Evolutionary conservation across 92 coral and sea anemone genomes (phyloP).

Genomic region (Palythoa heliodiscus): DNA sequence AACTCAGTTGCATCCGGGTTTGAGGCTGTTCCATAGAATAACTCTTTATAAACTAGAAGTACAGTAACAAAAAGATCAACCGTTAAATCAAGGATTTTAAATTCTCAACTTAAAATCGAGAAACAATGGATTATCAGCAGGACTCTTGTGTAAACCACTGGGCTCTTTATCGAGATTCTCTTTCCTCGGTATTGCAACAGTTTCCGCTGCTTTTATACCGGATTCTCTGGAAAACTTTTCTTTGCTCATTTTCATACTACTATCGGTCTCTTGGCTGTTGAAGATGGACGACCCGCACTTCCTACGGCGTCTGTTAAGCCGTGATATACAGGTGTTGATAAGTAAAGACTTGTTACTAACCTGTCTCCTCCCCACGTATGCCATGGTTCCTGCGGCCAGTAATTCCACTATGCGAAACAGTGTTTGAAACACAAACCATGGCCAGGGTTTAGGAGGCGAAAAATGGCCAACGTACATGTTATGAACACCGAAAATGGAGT

Average conservation of each 20-base stretch:
- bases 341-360: constrained; percentile 26
- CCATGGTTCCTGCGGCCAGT: constrained; percentile 73
- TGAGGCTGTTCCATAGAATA: too few species aligned
- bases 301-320: background rate
- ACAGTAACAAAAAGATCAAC: too few species aligned
- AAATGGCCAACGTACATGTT: constrained; percentile 52
- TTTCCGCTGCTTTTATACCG: background rate
- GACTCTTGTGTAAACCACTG: background rate
- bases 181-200: background rate
- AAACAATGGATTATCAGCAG: background rate
- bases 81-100: background rate
- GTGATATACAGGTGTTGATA: background rate
- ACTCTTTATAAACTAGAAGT: too few species aligned
- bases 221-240: background rate
- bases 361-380: constrained; percentile 80
- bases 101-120: background rate
- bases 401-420: constrained; percentile 73
- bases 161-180: background rate
- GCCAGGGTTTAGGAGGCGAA: constrained; percentile 68
- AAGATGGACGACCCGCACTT: background rate
- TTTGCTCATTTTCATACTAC: constrained; percentile 2
- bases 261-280: constrained; percentile 10
- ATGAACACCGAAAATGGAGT: constrained; percentile 66
- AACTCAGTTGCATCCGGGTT: too few species aligned
- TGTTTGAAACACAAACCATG: constrained; percentile 72